Evolutionary conservation across 2,888 invertebrate genomes (phyloP), one percentile per base, ranked within the genome.

Genomic region (Anthophora plumipes): DNA sequence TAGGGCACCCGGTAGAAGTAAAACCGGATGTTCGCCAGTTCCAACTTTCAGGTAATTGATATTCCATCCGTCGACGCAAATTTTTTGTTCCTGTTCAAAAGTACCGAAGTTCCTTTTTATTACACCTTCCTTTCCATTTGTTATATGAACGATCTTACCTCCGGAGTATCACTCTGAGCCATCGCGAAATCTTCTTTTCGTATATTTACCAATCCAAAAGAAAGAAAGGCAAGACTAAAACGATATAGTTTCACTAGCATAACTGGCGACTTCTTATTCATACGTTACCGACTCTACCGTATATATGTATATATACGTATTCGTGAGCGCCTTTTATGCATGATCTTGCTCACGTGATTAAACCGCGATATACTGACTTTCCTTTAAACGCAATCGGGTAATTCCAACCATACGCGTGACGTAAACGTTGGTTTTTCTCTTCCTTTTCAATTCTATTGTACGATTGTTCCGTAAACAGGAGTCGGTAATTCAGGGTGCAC

Each of bases 1-100:
- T 43, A 98, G 91, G 0, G 97, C 97, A 52, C 98, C 98, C 0
- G 98, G 98, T 91, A 97, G 94, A 77, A 97, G 95, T 6, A 98
- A 92, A 0, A 98, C 92, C 37, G 94, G 90, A 85, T 94, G 94
- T 57, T 94, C 93, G n/a, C 95, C 95, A 46, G 77, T 90, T n/a
- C 95, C 95, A 50, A 93, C 92, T 91, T 94, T 94, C 5, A 95
- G 93, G 91, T 95, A 96, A 91, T 96, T 96, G 69, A 97, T 94
- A 25, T 94, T 93, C 50, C 94, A 90, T 11, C 95, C 95, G 77
- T 94, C 94, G 0, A 98, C 94, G 86, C 94, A 94, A 20, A 96
- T 93, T 92, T 95, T 96, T 37, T 94, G 92, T 92, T 96, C 96
- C 96, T 96, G 89, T n/a, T 78, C 31, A 93, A 92, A 72, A 22